Conservation (phyloP, 1,140 invertebrate species). For the Drosophila leontia region DNA sequence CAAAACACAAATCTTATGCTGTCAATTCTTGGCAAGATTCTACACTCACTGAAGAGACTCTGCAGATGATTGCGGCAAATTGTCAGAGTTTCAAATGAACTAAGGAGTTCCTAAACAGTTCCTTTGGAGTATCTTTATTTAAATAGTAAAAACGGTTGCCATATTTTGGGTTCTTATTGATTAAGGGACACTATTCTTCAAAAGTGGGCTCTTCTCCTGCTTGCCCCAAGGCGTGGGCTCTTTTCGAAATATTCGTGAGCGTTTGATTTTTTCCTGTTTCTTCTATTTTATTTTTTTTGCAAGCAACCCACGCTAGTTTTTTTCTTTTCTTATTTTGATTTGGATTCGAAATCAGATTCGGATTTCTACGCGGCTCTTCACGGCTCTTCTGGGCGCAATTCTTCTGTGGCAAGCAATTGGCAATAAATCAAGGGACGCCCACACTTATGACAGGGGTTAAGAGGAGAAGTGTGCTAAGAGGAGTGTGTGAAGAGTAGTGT, state of each 20-base stretch:
- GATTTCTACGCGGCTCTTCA: conserved; percentile 28
- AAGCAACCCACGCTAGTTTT: conserved; percentile 35
- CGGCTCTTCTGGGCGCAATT: conserved; percentile 25
- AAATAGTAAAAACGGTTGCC: conserved; percentile 53
- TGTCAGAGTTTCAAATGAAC: neutral
- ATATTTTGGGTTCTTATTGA: conserved; percentile 68
- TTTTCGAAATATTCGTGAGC: conserved; percentile 37
- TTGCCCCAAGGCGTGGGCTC: conserved; percentile 31
- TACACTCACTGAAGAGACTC: neutral
- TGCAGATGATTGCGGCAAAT: conserved; percentile 22
- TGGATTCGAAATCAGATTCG: conserved; percentile 27
- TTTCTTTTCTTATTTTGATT: conserved; percentile 28
- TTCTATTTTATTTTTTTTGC: conserved; percentile 5
- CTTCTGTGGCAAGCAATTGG: conserved; percentile 64
- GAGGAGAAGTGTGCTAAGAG: conserved; percentile 1
- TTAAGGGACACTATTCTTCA: conserved; percentile 47
- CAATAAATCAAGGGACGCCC: conserved; percentile 80
- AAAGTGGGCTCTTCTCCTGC: conserved; percentile 10
- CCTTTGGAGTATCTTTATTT: neutral
- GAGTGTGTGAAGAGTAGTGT: neutral
- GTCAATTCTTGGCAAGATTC: neutral
- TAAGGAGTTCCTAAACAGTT: neutral
- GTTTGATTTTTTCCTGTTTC: conserved; percentile 22
- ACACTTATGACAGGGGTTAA: conserved; percentile 61
- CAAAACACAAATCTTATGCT: neutral